Evolutionary conservation across 2,113 vertebrate species (phyloP).

Genomic region (Amblyornis subalaris): DNA sequence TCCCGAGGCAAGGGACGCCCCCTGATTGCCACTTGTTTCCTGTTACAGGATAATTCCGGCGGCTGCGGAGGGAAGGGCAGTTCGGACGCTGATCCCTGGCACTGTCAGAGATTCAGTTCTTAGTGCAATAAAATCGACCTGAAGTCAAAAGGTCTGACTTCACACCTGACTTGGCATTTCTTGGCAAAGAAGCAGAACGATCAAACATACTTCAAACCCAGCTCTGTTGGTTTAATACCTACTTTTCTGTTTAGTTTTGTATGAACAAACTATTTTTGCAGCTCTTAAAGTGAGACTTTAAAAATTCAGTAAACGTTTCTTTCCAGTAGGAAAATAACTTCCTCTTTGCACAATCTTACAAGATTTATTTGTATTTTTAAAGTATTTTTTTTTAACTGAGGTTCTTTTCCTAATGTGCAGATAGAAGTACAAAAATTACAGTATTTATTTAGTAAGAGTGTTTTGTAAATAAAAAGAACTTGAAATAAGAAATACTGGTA

Average conservation of each 20-base stretch:
- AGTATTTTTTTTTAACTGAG: neutral
- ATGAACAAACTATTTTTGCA: neutral
- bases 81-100: rapidly evolving
- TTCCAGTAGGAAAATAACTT: neutral
- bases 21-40: rapidly evolving
- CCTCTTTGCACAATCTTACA: neutral
- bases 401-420: neutral
- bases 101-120: rapidly evolving
- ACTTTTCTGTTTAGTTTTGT: neutral
- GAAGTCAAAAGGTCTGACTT: neutral
- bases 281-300: neutral
- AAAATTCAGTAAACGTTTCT: neutral
- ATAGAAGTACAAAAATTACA: rapidly evolving
- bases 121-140: neutral
- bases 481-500: neutral
- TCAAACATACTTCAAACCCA: neutral
- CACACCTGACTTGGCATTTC: neutral
- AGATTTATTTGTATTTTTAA: neutral
- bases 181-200: neutral
- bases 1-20: rapidly evolving
- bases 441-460: neutral
- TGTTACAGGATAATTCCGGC: rapidly evolving
- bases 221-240: neutral
- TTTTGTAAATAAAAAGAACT: neutral
- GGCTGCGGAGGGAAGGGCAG: neutral